These are phyloP conservation scores for Apus apus DNA, from an alignment of 2,113 vertebrate species.

Conservation along the genomic window DNA sequence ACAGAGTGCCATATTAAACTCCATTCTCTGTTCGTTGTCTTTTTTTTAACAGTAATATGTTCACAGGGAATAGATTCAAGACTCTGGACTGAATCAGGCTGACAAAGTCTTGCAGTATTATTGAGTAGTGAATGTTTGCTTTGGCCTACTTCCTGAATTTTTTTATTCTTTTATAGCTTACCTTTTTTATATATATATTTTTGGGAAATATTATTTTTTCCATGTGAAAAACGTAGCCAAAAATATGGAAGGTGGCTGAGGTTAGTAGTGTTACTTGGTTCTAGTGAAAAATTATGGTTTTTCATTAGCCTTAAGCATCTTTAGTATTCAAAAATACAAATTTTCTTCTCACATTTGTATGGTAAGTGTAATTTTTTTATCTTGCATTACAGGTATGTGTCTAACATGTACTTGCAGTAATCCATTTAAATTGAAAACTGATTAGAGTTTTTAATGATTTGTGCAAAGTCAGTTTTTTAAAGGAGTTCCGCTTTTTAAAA, in stretches of 20 bases:
- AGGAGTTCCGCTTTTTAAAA: background rate
- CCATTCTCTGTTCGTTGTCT: conserved; percentile 11
- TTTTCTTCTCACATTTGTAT: background rate
- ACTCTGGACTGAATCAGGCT: conserved; percentile 25
- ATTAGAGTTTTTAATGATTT: background rate
- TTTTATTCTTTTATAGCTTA: conserved; percentile 13
- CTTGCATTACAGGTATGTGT: background rate
- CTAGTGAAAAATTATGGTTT: background rate
- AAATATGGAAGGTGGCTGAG: background rate
- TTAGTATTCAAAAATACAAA: background rate
- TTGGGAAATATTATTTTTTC: background rate
- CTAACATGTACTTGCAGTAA: background rate
- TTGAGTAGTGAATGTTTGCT: background rate
- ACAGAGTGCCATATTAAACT: conserved; percentile 49
- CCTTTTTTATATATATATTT: background rate
- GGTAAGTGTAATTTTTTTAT: background rate
- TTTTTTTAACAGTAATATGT: conserved; percentile 59
- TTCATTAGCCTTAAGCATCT: background rate
- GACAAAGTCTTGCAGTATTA: conserved; percentile 26
- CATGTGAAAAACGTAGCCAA: background rate
- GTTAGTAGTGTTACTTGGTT: background rate
- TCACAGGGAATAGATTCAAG: conserved; percentile 50
- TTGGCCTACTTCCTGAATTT: conserved; percentile 8
- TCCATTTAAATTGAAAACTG: background rate
- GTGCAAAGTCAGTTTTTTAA: background rate